Evolutionary conservation across 2,888 invertebrate species (phyloP).

Genomic region (Meiosimyza platycephala): DNA sequence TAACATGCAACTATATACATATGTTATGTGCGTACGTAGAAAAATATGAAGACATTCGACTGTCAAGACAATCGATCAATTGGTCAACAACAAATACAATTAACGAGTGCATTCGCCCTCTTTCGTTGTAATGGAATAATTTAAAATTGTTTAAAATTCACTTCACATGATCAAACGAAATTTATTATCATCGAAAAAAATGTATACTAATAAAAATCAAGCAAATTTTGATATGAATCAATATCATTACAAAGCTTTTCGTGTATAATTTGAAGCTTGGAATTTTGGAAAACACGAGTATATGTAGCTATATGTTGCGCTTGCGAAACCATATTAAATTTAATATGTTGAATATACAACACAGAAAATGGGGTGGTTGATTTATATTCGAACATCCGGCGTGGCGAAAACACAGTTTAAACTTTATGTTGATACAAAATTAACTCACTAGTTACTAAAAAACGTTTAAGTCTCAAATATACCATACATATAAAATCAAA

Average conservation of each 20-base stretch:
- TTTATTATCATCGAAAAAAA: conserved; percentile 19
- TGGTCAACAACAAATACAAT: conserved; percentile 20
- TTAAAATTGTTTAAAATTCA: conserved; percentile 59
- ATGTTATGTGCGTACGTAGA: background rate
- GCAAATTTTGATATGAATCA: conserved; percentile 14
- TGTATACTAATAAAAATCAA: background rate
- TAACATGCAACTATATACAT: background rate
- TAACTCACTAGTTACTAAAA: no score
- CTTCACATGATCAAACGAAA: conserved; percentile 50
- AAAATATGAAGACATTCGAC: background rate
- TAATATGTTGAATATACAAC: no score
- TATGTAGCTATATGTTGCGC: no score
- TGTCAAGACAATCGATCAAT: conserved; percentile 25
- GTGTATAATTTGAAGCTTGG: conserved; percentile 11
- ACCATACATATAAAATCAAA: background rate
- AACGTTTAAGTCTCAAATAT: background rate
- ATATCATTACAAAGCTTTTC: conserved; percentile 15
- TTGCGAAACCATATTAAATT: no score
- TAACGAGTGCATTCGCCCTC: conserved; percentile 50
- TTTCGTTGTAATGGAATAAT: conserved; percentile 55
- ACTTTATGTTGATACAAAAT: no score
- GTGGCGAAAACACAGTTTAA: no score
- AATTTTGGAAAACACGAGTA: background rate
- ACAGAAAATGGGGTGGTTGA: no score
- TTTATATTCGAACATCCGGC: no score